Conservation (phyloP, 2,888 invertebrate species). For the Plebejus argus region DNA sequence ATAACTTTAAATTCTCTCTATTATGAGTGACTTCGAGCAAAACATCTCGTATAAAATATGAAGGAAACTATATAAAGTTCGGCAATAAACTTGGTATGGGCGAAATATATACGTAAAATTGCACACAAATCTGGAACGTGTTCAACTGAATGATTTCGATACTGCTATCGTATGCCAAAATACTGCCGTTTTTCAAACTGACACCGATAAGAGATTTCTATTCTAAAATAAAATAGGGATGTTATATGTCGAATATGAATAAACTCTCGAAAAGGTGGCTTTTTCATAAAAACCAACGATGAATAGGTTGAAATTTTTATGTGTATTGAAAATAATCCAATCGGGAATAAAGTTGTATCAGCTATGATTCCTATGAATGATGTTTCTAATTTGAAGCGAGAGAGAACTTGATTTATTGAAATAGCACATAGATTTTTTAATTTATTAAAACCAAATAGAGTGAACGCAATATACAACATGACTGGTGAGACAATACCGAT, state of each 20-base stretch:
- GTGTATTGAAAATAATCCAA: conserved; percentile 26
- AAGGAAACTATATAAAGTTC: conserved; percentile 20
- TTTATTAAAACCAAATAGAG: neutral
- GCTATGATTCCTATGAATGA: neutral
- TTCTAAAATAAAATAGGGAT: conserved; percentile 34
- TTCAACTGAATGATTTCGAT: conserved; percentile 43
- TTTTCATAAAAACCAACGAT: conserved; percentile 58
- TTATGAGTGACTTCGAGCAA: neutral
- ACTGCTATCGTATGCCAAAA: conserved; percentile 44
- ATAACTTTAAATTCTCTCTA: neutral
- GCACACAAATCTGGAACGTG: conserved; percentile 39
- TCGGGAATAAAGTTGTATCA: neutral
- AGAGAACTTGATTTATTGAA: neutral
- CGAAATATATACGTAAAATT: conserved; percentile 30
- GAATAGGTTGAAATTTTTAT: conserved; percentile 55
- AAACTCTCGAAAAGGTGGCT: conserved; percentile 40
- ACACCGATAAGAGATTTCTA: conserved; percentile 42
- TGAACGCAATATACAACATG: too few relatives aligned
- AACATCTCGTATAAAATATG: conserved; percentile 11
- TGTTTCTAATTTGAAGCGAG: neutral
- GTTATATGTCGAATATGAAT: conserved; percentile 25
- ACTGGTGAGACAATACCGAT: too few relatives aligned
- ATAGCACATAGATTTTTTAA: neutral
- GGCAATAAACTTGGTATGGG: conserved; percentile 29
- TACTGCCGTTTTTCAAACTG: conserved; percentile 45